Conservation (phyloP, 2,113 vertebrate genomes). For the Chascanopsetta lugubris region DNA sequence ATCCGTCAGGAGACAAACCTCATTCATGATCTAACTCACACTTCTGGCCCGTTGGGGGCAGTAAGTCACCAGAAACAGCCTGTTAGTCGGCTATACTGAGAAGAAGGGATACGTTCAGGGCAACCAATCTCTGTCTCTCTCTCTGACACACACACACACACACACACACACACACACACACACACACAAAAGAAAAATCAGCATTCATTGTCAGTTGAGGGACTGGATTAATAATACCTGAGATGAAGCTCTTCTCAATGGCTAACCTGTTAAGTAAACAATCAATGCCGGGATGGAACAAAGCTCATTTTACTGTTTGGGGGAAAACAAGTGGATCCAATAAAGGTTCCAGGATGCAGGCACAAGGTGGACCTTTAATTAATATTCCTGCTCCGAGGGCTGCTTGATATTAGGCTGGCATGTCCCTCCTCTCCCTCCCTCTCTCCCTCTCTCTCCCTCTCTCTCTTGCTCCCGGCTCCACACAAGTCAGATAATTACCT, state of each 20-base stretch:
- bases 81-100: conserved; percentile 4
- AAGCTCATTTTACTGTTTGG: conserved; percentile 56
- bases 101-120: conserved; percentile 55
- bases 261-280: conserved; percentile 66
- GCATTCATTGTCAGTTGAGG: conserved; percentile 55
- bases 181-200: conserved; percentile 13
- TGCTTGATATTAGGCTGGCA: conserved; percentile 57
- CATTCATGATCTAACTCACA: conserved; percentile 8
- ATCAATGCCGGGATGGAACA: conserved; percentile 54
- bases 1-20: neutral
- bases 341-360: conserved; percentile 39
- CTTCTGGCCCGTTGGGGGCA: conserved; percentile 72
- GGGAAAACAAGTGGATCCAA: conserved; percentile 47
- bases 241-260: conserved; percentile 51
- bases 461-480: conserved; percentile 26
- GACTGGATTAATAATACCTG: conserved; percentile 62
- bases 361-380: conserved; percentile 62
- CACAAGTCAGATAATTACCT: conserved; percentile 69
- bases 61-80: conserved; percentile 65
- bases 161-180: conserved; percentile 16
- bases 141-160: conserved; percentile 3
- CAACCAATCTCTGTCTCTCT: conserved; percentile 21
- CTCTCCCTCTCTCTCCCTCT: conserved; percentile 30
- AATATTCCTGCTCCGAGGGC: conserved; percentile 65
- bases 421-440: conserved; percentile 35